Base-by-base conservation (phyloP, 2,113 vertebrate species). In the Trachemys scripta region DNA sequence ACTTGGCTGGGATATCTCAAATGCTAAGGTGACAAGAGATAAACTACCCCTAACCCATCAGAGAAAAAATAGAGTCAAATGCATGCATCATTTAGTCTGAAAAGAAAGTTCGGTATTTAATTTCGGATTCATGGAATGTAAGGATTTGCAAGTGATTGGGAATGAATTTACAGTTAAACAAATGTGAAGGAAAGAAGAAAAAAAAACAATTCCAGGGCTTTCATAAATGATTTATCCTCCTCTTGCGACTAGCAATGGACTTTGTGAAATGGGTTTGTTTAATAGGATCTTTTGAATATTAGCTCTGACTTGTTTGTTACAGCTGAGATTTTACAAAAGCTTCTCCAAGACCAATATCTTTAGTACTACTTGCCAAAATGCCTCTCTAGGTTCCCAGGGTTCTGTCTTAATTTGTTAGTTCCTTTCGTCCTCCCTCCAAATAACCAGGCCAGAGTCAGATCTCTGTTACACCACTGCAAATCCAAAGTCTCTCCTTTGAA, bases 241-340 rank as follows among this genome's bases (percentile, higher is more conserved):
- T 54, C 31, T 79, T 79, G 82, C 27, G 92, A 89, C 57, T 88
- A 95, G 29, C 65, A 69, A 4, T 10, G 47, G 80, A 79, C 31
- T 92, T 93, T 1, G 87, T 49, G 20, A 90, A 96, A 88, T 3
- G 0, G 82, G 80, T 5, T 25, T 1, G 0, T 1, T 87, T 85
- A 90, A 42, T 51, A 80, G 51, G 16, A 86, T 75, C 54, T 95
- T 96, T 94, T 89, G 88, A 89, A 87, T 87, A 95, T 56, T 83
- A 95, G 14, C 10, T 29, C 38, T 76, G 83, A 92, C 29, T 54
- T 56, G 85, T 24, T 87, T 14, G 78, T 87, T 79, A 87, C 29
- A 38, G n/a, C 87, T 78, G 19, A 62, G 12, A 62, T 90, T 83
- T 89, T 57, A 96, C 84, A 86, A 97, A 97, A 94, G 51, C 84